Conservation (phyloP, 2,113 vertebrate genomes). For the Polypterus bichir region DNA sequence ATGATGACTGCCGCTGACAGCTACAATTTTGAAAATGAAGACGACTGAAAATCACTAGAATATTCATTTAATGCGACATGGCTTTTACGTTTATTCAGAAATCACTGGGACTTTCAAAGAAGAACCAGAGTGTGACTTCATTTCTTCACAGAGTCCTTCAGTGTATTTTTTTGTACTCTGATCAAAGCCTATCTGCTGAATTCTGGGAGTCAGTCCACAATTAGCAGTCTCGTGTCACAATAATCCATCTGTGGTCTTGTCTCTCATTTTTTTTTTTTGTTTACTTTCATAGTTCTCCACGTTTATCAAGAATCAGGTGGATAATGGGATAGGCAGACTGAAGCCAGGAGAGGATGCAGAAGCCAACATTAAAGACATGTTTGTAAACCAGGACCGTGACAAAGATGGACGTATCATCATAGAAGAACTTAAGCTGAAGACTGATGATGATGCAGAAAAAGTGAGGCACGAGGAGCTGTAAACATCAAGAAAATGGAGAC, state of each 20-base stretch:
- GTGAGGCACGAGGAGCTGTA: conserved; percentile 70
- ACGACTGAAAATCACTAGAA: too few species aligned
- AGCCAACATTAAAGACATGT: conserved; percentile 74
- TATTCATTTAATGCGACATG: too few species aligned
- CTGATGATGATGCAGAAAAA: conserved; percentile 57
- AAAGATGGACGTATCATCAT: conserved; percentile 68
- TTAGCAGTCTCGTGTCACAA: too few species aligned
- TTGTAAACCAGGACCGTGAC: conserved; percentile 80
- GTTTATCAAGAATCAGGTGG: conserved; percentile 72
- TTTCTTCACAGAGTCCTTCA: too few species aligned
- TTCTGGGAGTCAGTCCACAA: too few species aligned
- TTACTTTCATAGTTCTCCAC: conserved; percentile 58
- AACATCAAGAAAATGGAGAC: conserved; percentile 9
- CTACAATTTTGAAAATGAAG: too few species aligned
- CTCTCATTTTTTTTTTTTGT: background rate
- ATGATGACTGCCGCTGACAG: too few species aligned
- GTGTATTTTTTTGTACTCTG: too few species aligned
- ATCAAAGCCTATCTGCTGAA: too few species aligned
- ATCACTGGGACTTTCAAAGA: too few species aligned
- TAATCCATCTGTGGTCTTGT: background rate
- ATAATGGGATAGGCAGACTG: conserved; percentile 36
- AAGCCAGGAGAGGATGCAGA: conserved; percentile 61
- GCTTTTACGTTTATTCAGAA: too few species aligned
- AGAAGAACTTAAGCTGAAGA: conserved; percentile 60
- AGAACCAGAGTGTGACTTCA: too few species aligned